These are phyloP conservation scores for Lepidocyrtinus sp. DNA, from an alignment of 2,888 invertebrate genomes.

Conservation along the genomic window DNA sequence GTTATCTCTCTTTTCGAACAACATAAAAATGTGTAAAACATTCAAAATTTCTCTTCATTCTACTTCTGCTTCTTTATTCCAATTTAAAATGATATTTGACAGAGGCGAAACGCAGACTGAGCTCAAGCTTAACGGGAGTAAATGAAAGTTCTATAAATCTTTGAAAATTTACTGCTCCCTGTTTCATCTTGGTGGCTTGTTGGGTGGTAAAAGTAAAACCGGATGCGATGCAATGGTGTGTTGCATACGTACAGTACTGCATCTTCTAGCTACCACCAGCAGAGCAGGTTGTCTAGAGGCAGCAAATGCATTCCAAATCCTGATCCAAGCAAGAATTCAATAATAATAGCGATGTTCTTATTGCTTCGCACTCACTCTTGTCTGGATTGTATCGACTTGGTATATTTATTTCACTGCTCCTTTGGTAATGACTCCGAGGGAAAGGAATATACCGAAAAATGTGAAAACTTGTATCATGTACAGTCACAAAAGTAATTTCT, in stretches of 20 bases:
- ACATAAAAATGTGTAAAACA: constrained; percentile 14
- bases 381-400: constrained; percentile 14
- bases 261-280: constrained; percentile 18
- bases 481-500: constrained; percentile 47
- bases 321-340: constrained; percentile 7
- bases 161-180: constrained; percentile 49
- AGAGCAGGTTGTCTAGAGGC: constrained; percentile 26
- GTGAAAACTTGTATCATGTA: constrained; percentile 47
- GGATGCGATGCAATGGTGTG: background rate
- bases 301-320: constrained; percentile 8
- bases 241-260: background rate
- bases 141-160: constrained; percentile 57
- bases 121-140: constrained; percentile 24
- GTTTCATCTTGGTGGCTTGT: constrained; percentile 14
- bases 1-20: background rate
- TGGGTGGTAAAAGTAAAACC: constrained; percentile 15
- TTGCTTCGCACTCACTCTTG: constrained; percentile 18
- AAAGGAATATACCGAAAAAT: constrained; percentile 29
- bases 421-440: constrained; percentile 2
- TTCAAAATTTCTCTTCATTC: constrained; percentile 5
- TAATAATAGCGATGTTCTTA: constrained; percentile 18
- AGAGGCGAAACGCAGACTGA: constrained; percentile 1
- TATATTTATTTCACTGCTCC: constrained; percentile 16
- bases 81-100: constrained; percentile 21
- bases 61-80: constrained; percentile 8